Evolutionary conservation across 1,140 invertebrate species (phyloP).

Genomic region (Pectinophora gossypiella): DNA sequence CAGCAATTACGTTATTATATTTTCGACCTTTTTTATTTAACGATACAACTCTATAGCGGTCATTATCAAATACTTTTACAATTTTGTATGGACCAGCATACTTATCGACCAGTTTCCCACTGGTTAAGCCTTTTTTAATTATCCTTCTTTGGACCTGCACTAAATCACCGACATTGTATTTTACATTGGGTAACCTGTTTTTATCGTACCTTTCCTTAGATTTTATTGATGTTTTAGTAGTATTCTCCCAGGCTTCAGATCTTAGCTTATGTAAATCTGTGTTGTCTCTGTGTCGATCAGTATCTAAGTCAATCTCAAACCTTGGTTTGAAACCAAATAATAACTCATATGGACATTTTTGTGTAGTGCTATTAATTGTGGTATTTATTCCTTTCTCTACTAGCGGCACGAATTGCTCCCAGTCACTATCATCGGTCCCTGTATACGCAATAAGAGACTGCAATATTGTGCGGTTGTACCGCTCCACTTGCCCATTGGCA

Average conservation of each 20-base stretch:
- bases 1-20: conserved; percentile 7
- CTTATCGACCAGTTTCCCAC: conserved; percentile 4
- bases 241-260: background rate
- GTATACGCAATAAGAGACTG: background rate
- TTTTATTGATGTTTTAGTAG: background rate
- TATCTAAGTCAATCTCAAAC: background rate
- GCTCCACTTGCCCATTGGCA: background rate
- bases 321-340: conserved; percentile 4
- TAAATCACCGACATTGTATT: background rate
- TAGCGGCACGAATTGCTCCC: conserved; percentile 5
- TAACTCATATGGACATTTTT: conserved; percentile 6
- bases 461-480: conserved; percentile 3
- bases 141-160: conserved; percentile 6
- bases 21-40: background rate
- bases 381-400: conserved; percentile 3
- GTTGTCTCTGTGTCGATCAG: background rate
- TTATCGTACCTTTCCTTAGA: background rate
- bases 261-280: too few relatives aligned
- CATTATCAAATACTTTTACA: conserved; percentile 22
- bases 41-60: conserved; percentile 24
- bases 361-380: background rate
- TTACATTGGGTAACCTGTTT: background rate
- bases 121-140: background rate
- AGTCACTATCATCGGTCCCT: background rate
- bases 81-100: conserved; percentile 14